phyloP scores from a whole-genome alignment of 2,113 vertebrate species.

The Nesogale talazaci region DNA sequence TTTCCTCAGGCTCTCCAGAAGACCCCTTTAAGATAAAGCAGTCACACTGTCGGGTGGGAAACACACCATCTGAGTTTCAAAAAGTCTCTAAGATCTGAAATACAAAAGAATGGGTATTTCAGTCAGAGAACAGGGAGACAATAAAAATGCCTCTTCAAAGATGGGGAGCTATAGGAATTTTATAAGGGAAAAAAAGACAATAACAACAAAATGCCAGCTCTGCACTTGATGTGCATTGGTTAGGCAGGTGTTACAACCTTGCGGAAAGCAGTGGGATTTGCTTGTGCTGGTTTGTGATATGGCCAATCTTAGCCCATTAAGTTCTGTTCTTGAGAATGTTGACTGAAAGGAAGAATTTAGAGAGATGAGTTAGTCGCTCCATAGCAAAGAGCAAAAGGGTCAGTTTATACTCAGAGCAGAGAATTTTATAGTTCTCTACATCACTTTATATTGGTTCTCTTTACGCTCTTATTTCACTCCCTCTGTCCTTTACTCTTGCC shows the following conservation, averaged over 20 bases:
- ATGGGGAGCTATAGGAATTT: not conserved
- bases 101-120: not conserved
- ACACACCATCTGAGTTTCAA: not conserved
- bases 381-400: not conserved
- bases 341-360: conserved; percentile 31
- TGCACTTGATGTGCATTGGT: not conserved
- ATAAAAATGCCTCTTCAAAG: not conserved
- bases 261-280: not conserved
- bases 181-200: not conserved
- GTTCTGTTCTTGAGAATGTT: not conserved
- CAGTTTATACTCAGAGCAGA: not conserved
- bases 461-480: not conserved
- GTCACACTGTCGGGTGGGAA: not conserved
- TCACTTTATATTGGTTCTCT: not conserved
- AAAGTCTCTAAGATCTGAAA: not conserved
- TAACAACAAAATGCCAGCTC: not conserved
- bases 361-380: not conserved
- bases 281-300: not conserved
- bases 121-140: not conserved
- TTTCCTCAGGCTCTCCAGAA: conserved; percentile 1
- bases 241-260: not conserved
- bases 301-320: conserved; percentile 8
- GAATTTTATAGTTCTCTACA: not conserved
- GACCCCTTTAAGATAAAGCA: conserved; percentile 4
- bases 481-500: not conserved